Base-by-base conservation (phyloP, 2,113 vertebrate genomes). In the Aix galericulata region DNA sequence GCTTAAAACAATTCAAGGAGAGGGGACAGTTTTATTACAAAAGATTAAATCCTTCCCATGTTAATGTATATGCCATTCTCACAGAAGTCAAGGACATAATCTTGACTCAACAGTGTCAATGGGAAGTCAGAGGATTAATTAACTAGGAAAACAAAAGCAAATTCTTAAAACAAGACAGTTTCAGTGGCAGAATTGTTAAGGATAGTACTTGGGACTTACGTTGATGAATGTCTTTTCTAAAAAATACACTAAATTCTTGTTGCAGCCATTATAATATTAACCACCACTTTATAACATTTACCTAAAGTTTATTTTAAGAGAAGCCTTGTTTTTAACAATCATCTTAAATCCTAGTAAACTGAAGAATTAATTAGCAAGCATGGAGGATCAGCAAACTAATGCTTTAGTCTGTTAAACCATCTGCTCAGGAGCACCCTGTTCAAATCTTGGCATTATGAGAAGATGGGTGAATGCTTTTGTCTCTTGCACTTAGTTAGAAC, bases 361-460 rank as follows among this genome's bases (percentile, higher is more conserved):
- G 97, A 98, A 98, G 97, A 98, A 98, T 98, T 98, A 98, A 98
- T 98, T 98, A 98, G 97, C 96, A 96, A 97, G 96, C 96, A 97
- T 25, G 32, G 95, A 98, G 95, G 97, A 97, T 98, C 97, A 97
- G 97, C 96, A 97, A 98, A 97, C 97, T 98, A 98, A 98, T 98
- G 96, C 97, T 97, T 98, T 98, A 98, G 98, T 98, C 97, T 98
- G 98, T 97, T 97, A 97, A 97, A 93, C 97, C 98, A 98, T 98
- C 97, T 98, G 98, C 97, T 97, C 95, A 96, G 97, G 97, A 97
- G 97, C 95, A 96, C 91, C 94, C 96, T 96, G 89, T 93, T 95
- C 94, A 91, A 97, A 96, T 97, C 94, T 97, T 97, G 97, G 97
- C 96, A 95, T 97, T 97, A 89, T n/a, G 46, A 93, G 94, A 96